A percentile compares a stretch with the other conserved stretches of the same genome.
Conservation (phyloP, 2,113 vertebrate species). For the Spea multiplicata region DNA sequence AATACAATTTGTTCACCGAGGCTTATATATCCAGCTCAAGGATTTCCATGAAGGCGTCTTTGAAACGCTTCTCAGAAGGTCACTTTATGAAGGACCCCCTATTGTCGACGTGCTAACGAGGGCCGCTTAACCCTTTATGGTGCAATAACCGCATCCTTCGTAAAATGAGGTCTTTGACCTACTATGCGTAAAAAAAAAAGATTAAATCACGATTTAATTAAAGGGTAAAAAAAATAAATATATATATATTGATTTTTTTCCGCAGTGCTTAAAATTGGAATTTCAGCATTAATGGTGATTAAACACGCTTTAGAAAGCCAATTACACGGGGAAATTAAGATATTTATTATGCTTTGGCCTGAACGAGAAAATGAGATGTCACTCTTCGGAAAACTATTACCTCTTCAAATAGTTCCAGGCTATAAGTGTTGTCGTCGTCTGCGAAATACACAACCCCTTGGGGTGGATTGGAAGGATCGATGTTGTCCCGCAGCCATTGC, state of each 20-base stretch:
- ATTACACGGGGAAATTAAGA: constrained; percentile 35
- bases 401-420: constrained; percentile 93
- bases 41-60: neutral
- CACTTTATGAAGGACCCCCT: neutral
- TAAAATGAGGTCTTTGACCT: neutral
- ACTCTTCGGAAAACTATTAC: constrained; percentile 54
- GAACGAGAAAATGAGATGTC: too few species aligned
- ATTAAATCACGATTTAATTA: constrained; percentile 30
- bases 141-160: neutral
- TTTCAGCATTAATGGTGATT: constrained; percentile 28
- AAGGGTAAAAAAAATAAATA: constrained; percentile 4
- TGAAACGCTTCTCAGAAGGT: neutral
- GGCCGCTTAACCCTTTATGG: neutral
- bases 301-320: constrained; percentile 7
- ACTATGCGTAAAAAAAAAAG: neutral
- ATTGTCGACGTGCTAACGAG: neutral
- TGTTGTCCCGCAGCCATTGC: constrained; percentile 81
- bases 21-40: neutral
- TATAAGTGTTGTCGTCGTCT: constrained; percentile 95
- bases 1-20: neutral
- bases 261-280: constrained; percentile 16
- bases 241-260: constrained; percentile 16
- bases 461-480: constrained; percentile 56
- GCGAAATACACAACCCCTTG: constrained; percentile 91
- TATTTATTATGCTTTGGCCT: constrained; percentile 8